A percentile compares a stretch with the other conserved stretches of the same genome.
These are phyloP conservation scores for Orchesellides sinensis DNA, from an alignment of 2,888 invertebrate species.

Conservation along the genomic window DNA sequence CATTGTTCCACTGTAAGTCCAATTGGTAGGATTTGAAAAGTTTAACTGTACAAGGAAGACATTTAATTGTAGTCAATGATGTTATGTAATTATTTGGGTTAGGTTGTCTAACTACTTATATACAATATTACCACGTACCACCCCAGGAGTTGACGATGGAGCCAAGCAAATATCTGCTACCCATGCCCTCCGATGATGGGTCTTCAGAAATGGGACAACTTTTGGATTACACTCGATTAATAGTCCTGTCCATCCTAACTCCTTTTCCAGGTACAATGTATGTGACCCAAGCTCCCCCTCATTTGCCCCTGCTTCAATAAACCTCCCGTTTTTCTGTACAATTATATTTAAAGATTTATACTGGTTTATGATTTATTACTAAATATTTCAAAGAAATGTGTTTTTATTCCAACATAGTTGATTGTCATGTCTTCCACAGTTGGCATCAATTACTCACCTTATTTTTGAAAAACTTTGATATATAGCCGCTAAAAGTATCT, in stretches of 20 bases:
- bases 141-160: not conserved
- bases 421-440: no score
- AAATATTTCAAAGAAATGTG: no score
- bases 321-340: conserved; percentile 25
- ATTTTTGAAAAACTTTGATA: conserved; percentile 18
- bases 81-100: no score
- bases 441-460: conserved; percentile 6
- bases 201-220: conserved; percentile 4
- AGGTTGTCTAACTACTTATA: no score
- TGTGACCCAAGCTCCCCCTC: conserved; percentile 25
- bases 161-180: conserved; percentile 53
- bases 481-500: not conserved
- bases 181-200: conserved; percentile 51
- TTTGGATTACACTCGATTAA: conserved; percentile 56
- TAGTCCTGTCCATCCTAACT: conserved; percentile 52
- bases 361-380: not conserved
- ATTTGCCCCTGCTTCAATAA: conserved; percentile 47
- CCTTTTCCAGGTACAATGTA: conserved; percentile 39
- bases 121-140: no score
- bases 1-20: conserved; percentile 17
- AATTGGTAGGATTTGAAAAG: conserved; percentile 29
- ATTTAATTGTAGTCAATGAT: no score
- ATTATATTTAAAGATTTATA: not conserved
- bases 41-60: conserved; percentile 31
- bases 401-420: no score